These are phyloP conservation scores for Aphrophora alni DNA, from an alignment of 2,888 invertebrate genomes.

Conservation along the genomic window DNA sequence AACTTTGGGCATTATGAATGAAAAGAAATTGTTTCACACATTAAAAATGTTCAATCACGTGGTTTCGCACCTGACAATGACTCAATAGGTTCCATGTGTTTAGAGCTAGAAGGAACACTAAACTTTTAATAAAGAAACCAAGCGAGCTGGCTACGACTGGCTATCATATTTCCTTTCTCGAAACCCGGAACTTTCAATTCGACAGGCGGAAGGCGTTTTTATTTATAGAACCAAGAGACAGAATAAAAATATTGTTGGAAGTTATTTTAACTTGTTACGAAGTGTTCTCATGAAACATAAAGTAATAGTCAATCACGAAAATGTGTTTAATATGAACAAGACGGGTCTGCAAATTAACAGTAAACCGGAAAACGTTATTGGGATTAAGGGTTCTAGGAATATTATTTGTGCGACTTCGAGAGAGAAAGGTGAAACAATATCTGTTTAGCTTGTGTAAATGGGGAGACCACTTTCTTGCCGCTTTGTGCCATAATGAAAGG, in stretches of 20 bases:
- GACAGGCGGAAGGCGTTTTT: conserved; percentile 1
- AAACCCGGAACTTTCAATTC: neutral
- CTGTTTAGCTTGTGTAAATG: neutral
- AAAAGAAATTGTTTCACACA: no score
- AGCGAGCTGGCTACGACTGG: conserved; percentile 1
- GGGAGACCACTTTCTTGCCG: neutral
- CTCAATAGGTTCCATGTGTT: neutral
- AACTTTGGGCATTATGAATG: no score
- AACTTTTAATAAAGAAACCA: neutral
- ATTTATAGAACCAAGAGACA: neutral
- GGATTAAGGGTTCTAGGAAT: neutral
- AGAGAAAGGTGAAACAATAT: neutral
- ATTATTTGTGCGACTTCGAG: neutral
- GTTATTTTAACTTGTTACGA: neutral
- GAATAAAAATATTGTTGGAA: neutral
- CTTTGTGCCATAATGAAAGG: neutral
- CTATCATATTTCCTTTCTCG: neutral
- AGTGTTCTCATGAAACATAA: neutral
- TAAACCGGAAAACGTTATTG: neutral
- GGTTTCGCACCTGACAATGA: neutral
- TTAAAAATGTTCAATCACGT: no score
- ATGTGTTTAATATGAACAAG: neutral
- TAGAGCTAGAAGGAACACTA: neutral
- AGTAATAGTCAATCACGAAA: neutral
- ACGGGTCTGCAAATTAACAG: neutral